These are phyloP conservation scores for Pelusios castaneus DNA, from an alignment of 2,113 vertebrate species.

Conservation along the genomic window DNA sequence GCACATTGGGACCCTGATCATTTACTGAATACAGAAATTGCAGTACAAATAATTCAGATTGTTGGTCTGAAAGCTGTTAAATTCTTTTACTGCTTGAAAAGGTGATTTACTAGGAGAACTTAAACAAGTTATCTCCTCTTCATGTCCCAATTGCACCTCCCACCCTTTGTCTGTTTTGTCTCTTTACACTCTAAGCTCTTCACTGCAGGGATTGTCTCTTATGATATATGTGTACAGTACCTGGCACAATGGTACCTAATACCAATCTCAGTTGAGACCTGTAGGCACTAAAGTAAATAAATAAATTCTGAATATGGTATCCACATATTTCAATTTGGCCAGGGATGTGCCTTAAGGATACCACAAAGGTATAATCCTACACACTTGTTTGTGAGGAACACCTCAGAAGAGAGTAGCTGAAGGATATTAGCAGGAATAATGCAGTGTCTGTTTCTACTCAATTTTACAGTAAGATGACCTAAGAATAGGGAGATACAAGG, in stretches of 20 bases:
- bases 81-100: not conserved
- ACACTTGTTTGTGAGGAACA: not conserved
- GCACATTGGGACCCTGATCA: not conserved
- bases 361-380: not conserved
- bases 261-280: not conserved
- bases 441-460: not conserved
- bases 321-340: not conserved
- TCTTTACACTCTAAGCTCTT: not conserved
- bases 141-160: not conserved
- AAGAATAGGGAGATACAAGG: not conserved
- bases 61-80: not conserved
- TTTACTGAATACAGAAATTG: not conserved
- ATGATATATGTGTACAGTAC: not conserved
- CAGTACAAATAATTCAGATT: not conserved
- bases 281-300: not conserved
- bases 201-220: not conserved
- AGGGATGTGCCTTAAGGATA: not conserved
- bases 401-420: not conserved
- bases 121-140: not conserved
- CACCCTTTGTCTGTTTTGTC: not conserved
- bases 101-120: not conserved
- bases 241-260: not conserved
- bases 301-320: not conserved
- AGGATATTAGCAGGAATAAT: not conserved
- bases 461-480: not conserved